Evolutionary conservation across 2,113 vertebrate genomes (phyloP), one percentile per base, ranked within the genome.

Genomic region (Ardeotis arabs): DNA sequence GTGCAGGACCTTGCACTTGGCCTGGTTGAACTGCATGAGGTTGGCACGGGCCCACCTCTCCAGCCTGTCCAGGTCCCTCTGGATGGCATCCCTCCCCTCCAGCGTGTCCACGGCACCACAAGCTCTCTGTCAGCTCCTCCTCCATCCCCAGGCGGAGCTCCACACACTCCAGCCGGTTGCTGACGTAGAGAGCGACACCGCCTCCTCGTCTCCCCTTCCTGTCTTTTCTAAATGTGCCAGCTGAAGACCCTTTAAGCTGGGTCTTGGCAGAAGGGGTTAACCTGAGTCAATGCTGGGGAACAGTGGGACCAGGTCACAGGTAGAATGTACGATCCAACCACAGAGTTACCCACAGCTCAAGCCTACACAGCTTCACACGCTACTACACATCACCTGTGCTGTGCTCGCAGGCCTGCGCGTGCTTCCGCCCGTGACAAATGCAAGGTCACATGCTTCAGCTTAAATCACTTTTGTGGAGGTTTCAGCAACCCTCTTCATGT

Each of bases 401-500:
- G 72, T 21, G 86, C 86, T 84, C 9, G 7, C 86, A 52, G 70
- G 33, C 56, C 78, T 0, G 4, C 10, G 24, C 2, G 12, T 53
- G 80, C 93, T 86, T 28, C 6, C 9, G 96, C 93, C 91, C 45
- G 14, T 94, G 95, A 93, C 89, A 96, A 96, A 95, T 67, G 89
- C 93, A 19, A 41, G 68, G 69, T 89, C 95, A 91, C 69, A n/a
- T 96, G 95, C 73, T n/a, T 89, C 3, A 1, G 83, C 94, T 92
- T 94, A 94, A 90, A 95, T 90, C 91, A 84, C 76, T 93, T 94
- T 89, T n/a, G 2, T 67, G 76, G 91, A 95, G 86, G 80, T 91
- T 95, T 95, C 96, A 95, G 93, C 94, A 89, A 87, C 92, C 90
- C 94, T 93, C 56, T 87, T 95, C 93, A 2, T 94, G 94, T 93